Base-by-base conservation (phyloP, 2,113 vertebrate species). In the Megalops atlanticus region DNA sequence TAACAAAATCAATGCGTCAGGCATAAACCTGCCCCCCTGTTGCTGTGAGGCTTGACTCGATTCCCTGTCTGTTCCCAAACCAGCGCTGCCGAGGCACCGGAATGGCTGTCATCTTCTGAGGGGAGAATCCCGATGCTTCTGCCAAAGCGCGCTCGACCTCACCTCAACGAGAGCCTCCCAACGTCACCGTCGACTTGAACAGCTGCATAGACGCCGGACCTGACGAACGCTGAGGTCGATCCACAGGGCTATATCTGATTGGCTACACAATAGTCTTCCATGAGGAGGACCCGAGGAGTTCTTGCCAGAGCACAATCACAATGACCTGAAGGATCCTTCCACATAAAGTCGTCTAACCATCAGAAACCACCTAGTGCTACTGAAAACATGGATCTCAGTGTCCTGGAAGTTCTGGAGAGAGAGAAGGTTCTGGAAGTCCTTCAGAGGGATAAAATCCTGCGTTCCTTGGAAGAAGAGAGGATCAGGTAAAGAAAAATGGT, bases 391-490 rank as follows among this genome's bases (percentile, higher is more conserved):
- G 93, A 93, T 77, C 88, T 99, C 64, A 89, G 89, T 82, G 87
- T 92, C 33, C 94, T 98, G 77, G 94, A 96, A 81, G 92, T 89
- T 33, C 1, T 91, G 78, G 97, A 99, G 58, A 91, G 81, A 64
- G 93, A 97, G n/a, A 82, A 83, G 75, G 87, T 99, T 73, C 89
- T 99, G 78, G 92, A 96, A 80, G 97, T 99, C 70, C 93, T 99
- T 5, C 90, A 92, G 82, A 94, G 96, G 78, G 97, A 98, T 83
- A 94, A 90, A 87, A 83, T 89, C 15, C 85, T 99, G 76, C 94
- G 94, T 3, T 91, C 84, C 75, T 80, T 81, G 0, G 97, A 99
- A 21, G 95, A 97, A 10, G 95, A 96, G 75, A 91, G 97, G 85
- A 91, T 96, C 87, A 95, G 96, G 97, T 98, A 93, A 24, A 86